Percentiles rank a stretch among this genome's conserved stretches.
phyloP scores from a whole-genome alignment of 2,113 vertebrate genomes.

The Mixornis gularis region DNA sequence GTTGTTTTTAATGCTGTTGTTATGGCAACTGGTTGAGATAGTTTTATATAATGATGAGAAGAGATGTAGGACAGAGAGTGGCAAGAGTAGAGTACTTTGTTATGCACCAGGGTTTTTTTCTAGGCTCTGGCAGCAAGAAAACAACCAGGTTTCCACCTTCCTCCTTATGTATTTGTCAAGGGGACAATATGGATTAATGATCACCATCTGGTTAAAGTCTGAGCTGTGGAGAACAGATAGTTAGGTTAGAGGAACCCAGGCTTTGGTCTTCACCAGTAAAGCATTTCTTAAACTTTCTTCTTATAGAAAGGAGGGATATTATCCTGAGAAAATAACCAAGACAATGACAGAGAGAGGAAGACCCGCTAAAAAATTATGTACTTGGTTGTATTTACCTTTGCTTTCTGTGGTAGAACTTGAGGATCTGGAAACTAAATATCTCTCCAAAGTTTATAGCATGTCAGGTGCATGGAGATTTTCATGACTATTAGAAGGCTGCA shows the following conservation, averaged over 20 bases:
- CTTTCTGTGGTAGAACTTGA: background rate
- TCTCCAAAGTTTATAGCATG: background rate
- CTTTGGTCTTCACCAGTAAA: background rate
- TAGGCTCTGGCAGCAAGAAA: background rate
- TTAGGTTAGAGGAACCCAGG: background rate
- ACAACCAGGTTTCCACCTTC: background rate
- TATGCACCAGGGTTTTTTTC: background rate
- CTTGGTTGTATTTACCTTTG: background rate
- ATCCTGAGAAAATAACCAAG: background rate
- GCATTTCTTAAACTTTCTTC: background rate
- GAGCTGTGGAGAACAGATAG: background rate
- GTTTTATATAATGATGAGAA: background rate
- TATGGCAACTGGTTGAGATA: background rate
- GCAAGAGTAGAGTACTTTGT: background rate
- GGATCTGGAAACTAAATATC: background rate
- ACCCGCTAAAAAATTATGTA: rapidly evolving
- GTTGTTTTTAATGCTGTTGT: background rate
- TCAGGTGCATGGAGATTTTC: background rate
- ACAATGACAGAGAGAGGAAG: background rate
- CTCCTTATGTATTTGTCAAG: background rate
- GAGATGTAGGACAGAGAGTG: background rate
- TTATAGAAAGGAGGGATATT: background rate
- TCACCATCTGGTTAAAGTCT: background rate
- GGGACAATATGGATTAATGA: background rate
- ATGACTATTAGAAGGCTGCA: background rate